Percentiles rank a stretch among this genome's conserved stretches.
Evolutionary conservation across 2,113 vertebrate species (phyloP).

Genomic region (Phylloscopus trochiloides): DNA sequence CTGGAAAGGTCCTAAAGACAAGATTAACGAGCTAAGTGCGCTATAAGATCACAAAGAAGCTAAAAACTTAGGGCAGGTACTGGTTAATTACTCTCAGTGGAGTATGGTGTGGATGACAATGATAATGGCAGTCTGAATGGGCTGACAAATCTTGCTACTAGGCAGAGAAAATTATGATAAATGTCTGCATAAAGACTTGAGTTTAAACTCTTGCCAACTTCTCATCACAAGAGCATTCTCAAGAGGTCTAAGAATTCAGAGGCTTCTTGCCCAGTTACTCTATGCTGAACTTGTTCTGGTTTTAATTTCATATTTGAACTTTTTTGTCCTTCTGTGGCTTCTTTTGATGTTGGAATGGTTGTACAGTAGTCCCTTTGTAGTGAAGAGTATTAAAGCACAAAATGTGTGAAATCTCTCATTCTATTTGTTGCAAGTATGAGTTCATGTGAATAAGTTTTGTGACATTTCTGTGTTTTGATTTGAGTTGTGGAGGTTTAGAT

Average conservation of each 20-base stretch:
- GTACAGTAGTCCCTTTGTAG: not conserved
- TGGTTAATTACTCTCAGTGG: not conserved
- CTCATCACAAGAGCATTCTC: not conserved
- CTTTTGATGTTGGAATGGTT: not conserved
- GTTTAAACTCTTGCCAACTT: not conserved
- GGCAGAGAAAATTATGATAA: constrained; percentile 4
- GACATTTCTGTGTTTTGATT: not conserved
- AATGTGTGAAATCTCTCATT: not conserved
- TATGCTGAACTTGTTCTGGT: not conserved
- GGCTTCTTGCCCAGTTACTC: not conserved
- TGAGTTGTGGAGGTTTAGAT: not conserved
- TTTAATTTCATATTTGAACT: not conserved
- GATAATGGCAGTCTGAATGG: not conserved
- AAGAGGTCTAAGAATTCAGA: not conserved
- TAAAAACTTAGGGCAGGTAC: not conserved
- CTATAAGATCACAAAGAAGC: not conserved
- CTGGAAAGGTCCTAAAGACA: not conserved
- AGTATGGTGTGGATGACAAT: not conserved
- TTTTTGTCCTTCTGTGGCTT: not conserved
- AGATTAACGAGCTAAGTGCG: not conserved
- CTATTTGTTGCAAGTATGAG: not conserved
- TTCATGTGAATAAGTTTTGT: not conserved
- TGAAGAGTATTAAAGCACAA: not conserved
- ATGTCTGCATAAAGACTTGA: not conserved
- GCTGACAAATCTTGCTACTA: not conserved